Conservation (phyloP, 92 coral and sea anemone genomes). For the Heteractis magnifica region DNA sequence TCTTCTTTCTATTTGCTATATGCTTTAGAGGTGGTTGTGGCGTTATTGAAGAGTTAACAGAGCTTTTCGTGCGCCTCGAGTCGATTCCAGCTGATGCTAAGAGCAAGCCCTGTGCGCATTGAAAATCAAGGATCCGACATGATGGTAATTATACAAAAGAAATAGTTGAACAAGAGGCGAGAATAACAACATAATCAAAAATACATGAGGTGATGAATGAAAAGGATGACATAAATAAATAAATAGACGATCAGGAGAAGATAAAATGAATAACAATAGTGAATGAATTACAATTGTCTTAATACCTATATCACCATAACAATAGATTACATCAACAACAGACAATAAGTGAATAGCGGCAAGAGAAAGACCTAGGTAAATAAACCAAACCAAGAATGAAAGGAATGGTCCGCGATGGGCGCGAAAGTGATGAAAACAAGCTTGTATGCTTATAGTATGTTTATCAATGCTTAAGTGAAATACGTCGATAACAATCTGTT, state of each 20-base stretch:
- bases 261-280: constrained; percentile 97
- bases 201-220: constrained; percentile 97
- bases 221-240: constrained; percentile 98
- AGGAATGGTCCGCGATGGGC: constrained; percentile 83
- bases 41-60: constrained; percentile 10
- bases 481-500: constrained; percentile 69
- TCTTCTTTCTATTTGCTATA: constrained; percentile 66
- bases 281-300: constrained; percentile 98
- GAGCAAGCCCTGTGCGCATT: constrained; percentile 43
- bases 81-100: constrained; percentile 6
- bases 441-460: constrained; percentile 70
- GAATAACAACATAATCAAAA: constrained; percentile 98
- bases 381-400: constrained; percentile 78
- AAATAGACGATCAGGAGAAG: constrained; percentile 99
- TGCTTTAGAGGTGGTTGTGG: constrained; percentile 32
- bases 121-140: constrained; percentile 67
- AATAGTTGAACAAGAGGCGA: constrained; percentile 76
- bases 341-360: constrained; percentile 96
- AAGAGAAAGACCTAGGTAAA: constrained; percentile 71
- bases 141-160: constrained; percentile 88
- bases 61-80: constrained; percentile 51
- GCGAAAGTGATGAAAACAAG: constrained; percentile 75
- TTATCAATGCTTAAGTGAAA: constrained; percentile 81
- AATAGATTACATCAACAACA: constrained; percentile 92
- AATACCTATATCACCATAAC: constrained; percentile 98